Percentiles rank a stretch among this genome's conserved stretches.
Evolutionary conservation across 1,140 invertebrate genomes (phyloP).

Genomic region (Tachypleus tridentatus): DNA sequence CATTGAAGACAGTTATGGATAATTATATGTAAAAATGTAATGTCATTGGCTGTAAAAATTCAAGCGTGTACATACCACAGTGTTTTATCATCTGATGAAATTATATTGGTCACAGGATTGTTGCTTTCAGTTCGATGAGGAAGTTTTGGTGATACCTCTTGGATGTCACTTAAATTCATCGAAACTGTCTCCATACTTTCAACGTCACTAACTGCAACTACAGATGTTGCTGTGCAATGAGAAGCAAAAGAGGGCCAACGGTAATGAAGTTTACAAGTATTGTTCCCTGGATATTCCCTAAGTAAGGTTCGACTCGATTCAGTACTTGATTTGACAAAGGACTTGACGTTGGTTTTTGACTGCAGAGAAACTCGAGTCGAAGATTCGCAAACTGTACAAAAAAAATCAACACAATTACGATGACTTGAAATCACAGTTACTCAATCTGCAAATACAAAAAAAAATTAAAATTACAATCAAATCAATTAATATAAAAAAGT

Average conservation of each 20-base stretch:
- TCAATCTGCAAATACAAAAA: background rate
- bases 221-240: background rate
- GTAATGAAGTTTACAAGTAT: slow-evolving; percentile 19
- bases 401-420: background rate
- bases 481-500: background rate
- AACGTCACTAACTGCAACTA: slow-evolving; percentile 10
- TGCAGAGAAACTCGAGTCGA: slow-evolving; percentile 14
- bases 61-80: too few species aligned
- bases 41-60: too few species aligned
- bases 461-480: background rate
- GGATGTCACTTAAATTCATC: slow-evolving; percentile 14
- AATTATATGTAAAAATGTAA: too few species aligned
- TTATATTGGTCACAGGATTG: too few species aligned
- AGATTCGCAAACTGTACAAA: slow-evolving; percentile 10
- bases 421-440: background rate
- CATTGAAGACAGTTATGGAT: too few species aligned
- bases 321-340: background rate
- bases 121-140: too few species aligned
- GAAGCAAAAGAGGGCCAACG: slow-evolving; percentile 15
- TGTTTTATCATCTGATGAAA: too few species aligned
- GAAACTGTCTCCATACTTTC: slow-evolving; percentile 16
- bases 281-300: slow-evolving; percentile 15
- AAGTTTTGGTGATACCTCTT: slow-evolving; percentile 5
- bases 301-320: slow-evolving; percentile 12
- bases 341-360: slow-evolving; percentile 8